Base-by-base conservation (phyloP, 2,888 invertebrate genomes). In the Acleris sparsana region DNA sequence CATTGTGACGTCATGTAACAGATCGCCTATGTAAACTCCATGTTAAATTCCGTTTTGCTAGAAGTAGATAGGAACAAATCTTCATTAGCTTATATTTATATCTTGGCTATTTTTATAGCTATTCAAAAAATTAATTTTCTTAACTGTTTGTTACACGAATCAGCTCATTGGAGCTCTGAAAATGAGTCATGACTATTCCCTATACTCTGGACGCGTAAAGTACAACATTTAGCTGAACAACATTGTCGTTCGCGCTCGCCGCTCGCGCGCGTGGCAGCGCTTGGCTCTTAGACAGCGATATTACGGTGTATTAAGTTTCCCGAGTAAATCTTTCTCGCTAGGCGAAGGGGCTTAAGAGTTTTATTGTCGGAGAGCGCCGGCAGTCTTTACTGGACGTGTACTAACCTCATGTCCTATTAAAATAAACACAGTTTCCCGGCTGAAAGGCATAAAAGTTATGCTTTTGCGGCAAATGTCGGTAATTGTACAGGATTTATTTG, bases 271-370 rank as follows among this genome's bases (percentile, higher is more conserved):
- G 64, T 25, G 43, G 53, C 39, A 61, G 46, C 44, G 20, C 64
- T 53, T 33, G 22, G 52, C 62, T 61, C 57, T 79, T 76, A 80
- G 78, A 78, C 81, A 73, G 78, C 75, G 82, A 84, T 88, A 87
- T 87, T 86, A 84, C 86, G 77, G 80, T 83, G 90, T 87, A 91
- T 90, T 91, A 91, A 88, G 84, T 89, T 84, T 80, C 80, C 83
- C 79, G 83, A 88, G 90, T 90, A 92, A 92, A 92, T 92, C 90
- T 92, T 89, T 80, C 82, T 76, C 74, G 82, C 80, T 79, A 83
- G 84, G 84, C 87, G 80, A 82, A 80, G 82, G 81, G 86, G 89
- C 92, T 93, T 92, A 92, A 76, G 88, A 90, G 86, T 93, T 93
- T 92, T 92, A 92, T 88, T 92, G 88, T 88, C 80, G 80, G 80